Evolutionary conservation across 2,113 vertebrate genomes (phyloP).

Genomic region (Podilymbus podiceps): DNA sequence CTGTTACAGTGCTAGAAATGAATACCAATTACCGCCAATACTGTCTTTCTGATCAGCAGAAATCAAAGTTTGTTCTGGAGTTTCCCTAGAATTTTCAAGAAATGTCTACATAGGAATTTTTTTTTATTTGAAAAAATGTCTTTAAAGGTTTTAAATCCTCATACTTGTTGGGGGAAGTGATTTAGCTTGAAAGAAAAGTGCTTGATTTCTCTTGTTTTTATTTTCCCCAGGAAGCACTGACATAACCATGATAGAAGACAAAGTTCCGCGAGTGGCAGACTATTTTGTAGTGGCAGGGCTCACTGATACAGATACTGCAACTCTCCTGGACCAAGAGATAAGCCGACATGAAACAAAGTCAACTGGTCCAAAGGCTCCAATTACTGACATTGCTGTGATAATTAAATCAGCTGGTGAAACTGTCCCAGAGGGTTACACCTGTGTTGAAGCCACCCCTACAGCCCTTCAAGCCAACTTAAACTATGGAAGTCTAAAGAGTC

Average conservation of each 20-base stretch:
- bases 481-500: conserved; percentile 96
- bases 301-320: conserved; percentile 90
- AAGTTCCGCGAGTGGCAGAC: conserved; percentile 94
- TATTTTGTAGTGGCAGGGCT: conserved; percentile 98
- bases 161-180: neutral
- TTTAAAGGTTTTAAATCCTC: neutral
- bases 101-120: neutral
- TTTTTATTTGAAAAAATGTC: neutral
- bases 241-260: conserved; percentile 93
- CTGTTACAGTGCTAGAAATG: neutral
- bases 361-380: conserved; percentile 90
- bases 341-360: conserved; percentile 88
- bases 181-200: neutral
- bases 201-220: neutral
- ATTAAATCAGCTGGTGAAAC: conserved; percentile 91
- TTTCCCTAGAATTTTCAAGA: neutral
- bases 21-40: neutral
- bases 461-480: conserved; percentile 95
- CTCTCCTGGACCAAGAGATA: conserved; percentile 89
- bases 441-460: conserved; percentile 89
- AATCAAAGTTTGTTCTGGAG: neutral
- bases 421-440: conserved; percentile 94
- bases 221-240: conserved; percentile 54
- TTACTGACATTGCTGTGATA: conserved; percentile 94
- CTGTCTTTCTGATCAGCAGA: neutral